These are phyloP conservation scores for Holacanthus passer DNA, from an alignment of 2,113 vertebrate species.

Conservation along the genomic window DNA sequence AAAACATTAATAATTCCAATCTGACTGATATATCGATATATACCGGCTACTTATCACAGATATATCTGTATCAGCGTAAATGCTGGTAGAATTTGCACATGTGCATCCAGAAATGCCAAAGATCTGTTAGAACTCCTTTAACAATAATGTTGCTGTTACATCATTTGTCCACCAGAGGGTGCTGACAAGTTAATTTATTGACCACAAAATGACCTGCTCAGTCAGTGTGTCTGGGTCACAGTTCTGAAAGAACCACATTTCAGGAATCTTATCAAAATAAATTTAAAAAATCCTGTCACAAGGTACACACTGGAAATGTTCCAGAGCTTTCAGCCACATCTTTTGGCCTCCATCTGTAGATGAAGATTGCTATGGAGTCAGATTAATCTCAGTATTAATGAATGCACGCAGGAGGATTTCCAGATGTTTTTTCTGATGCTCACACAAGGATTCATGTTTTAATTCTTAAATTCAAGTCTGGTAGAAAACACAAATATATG, in stretches of 20 bases:
- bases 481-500: no score
- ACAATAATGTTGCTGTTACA: neutral
- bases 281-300: neutral
- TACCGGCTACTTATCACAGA: neutral
- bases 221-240: neutral
- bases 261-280: no score
- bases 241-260: neutral
- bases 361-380: neutral
- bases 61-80: neutral
- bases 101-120: constrained; percentile 27
- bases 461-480: no score
- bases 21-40: neutral
- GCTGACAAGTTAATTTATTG: neutral
- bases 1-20: neutral
- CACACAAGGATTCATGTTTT: no score
- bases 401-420: no score
- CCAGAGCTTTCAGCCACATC: neutral
- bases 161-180: constrained; percentile 1
- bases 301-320: neutral
- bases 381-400: no score
- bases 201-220: neutral
- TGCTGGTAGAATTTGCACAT: neutral
- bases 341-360: neutral
- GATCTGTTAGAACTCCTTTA: neutral
- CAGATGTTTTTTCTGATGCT: no score